Conservation (phyloP, 2,113 vertebrate species). For the Onychorhynchus coronatus region DNA sequence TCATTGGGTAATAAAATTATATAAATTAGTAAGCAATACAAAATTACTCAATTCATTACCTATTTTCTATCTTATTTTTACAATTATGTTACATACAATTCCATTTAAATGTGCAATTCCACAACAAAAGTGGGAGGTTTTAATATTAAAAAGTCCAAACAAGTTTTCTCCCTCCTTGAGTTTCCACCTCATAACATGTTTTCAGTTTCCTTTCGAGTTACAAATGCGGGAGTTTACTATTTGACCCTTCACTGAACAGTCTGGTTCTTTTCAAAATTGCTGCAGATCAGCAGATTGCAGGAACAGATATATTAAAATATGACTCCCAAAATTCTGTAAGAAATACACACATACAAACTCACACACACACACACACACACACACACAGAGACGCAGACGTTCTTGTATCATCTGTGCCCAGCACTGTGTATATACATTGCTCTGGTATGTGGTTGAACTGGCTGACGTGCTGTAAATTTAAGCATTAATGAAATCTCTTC, state of each 20-base stretch:
- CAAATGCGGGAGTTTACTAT: not conserved
- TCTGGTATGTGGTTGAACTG: not conserved
- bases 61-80: not conserved
- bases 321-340: not conserved
- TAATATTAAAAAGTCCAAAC: not conserved
- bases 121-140: not conserved
- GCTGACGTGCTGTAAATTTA: not conserved
- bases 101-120: not conserved
- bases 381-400: too few relatives aligned
- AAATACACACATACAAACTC: accelerated
- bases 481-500: not conserved
- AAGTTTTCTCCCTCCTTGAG: not conserved
- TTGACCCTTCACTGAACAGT: not conserved
- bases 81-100: not conserved
- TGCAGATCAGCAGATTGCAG: not conserved
- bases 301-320: not conserved
- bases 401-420: not conserved
- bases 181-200: not conserved
- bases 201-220: not conserved
- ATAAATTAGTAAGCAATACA: not conserved
- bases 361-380: accelerated
- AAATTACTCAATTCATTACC: not conserved
- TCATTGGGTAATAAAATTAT: not conserved
- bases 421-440: not conserved
- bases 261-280: not conserved